A percentile compares a stretch with the other conserved stretches of the same genome.
Conservation (phyloP, 2,797 vertebrate genomes). For the Cichlasoma orientale region DNA sequence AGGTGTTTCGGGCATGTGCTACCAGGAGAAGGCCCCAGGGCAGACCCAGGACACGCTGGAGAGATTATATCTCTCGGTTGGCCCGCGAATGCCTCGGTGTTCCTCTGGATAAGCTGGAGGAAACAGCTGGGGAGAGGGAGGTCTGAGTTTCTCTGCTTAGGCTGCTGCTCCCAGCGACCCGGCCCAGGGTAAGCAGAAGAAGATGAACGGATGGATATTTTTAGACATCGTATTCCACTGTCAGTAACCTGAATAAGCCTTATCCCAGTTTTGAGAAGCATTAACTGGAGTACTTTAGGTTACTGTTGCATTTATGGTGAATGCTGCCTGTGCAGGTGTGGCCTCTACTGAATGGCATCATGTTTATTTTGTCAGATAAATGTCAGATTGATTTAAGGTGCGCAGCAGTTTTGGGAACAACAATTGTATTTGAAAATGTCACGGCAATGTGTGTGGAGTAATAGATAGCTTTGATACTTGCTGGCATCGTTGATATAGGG, state of each 20-base stretch:
- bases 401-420: not conserved
- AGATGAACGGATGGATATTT: not conserved
- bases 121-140: too few species aligned
- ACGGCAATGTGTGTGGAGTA: not conserved
- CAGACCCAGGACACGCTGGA: too few species aligned
- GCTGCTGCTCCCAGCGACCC: too few species aligned
- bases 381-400: not conserved
- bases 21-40: too few species aligned
- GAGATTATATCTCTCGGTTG: too few species aligned
- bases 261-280: not conserved
- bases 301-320: not conserved
- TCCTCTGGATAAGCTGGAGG: too few species aligned
- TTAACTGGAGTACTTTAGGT: not conserved
- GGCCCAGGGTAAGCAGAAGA: too few species aligned
- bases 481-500: not conserved
- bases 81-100: too few species aligned
- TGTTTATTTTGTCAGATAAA: not conserved
- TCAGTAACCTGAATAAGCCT: not conserved
- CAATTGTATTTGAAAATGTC: not conserved
- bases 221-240: not conserved
- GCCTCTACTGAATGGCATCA: not conserved
- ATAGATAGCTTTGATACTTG: too few species aligned
- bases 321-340: not conserved
- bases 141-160: too few species aligned
- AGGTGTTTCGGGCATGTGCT: too few species aligned